Percentiles rank a stretch among this genome's conserved stretches.
Conservation (phyloP, 2,888 invertebrate species). For the Stegophylla sp. region DNA sequence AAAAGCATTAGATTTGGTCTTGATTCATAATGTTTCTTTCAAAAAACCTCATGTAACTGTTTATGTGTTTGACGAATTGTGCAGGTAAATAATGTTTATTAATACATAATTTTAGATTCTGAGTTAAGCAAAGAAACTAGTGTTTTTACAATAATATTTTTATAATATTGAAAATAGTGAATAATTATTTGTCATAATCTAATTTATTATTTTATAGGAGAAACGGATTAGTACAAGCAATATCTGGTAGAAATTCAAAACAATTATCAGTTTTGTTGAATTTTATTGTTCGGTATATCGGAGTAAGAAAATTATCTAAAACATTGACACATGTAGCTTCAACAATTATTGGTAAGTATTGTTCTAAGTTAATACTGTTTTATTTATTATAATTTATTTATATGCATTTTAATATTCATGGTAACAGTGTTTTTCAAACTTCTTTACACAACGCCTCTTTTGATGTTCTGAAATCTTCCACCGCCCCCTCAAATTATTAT, state of each 20-base stretch:
- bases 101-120: not conserved
- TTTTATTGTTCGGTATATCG: slow-evolving; percentile 78
- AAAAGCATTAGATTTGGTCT: slow-evolving; percentile 78
- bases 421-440: not conserved
- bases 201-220: slow-evolving; percentile 67
- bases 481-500: too few relatives aligned
- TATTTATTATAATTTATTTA: not conserved
- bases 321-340: slow-evolving; percentile 78
- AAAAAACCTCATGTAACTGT: slow-evolving; percentile 80
- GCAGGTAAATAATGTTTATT: slow-evolving; percentile 65
- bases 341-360: slow-evolving; percentile 72
- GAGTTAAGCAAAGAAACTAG: too few relatives aligned
- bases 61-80: slow-evolving; percentile 83
- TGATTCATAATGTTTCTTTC: slow-evolving; percentile 70
- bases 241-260: slow-evolving; percentile 75
- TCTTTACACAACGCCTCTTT: not conserved
- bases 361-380: not conserved
- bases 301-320: slow-evolving; percentile 77
- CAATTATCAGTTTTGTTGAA: slow-evolving; percentile 73
- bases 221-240: slow-evolving; percentile 77
- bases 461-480: not conserved
- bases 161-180: too few relatives aligned
- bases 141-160: too few relatives aligned
- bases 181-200: too few relatives aligned
- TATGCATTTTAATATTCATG: not conserved